Percentiles rank a stretch among this genome's conserved stretches.
phyloP scores from a whole-genome alignment of 2,113 vertebrate genomes.

The Rhabdornis inornatus region DNA sequence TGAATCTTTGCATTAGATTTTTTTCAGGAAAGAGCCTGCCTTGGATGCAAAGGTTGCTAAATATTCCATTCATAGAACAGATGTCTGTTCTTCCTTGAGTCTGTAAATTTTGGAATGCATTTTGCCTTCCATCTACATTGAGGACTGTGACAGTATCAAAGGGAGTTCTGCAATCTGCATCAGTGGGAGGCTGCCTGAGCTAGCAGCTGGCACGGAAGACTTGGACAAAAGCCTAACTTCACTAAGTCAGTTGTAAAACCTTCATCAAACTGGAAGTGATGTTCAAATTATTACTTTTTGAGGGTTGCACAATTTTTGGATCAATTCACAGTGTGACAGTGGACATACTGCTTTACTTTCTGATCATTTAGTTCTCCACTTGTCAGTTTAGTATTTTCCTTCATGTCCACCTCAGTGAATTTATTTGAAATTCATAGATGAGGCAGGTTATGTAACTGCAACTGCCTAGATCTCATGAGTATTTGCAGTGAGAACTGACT shows the following conservation, averaged over 20 bases:
- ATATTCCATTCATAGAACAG: slow-evolving; percentile 27
- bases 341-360: neutral
- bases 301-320: neutral
- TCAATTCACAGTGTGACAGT: neutral
- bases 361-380: neutral
- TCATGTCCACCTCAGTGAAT: neutral
- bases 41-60: slow-evolving; percentile 11
- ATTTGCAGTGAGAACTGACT: slow-evolving; percentile 25
- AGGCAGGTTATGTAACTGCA: slow-evolving; percentile 25
- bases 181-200: slow-evolving; percentile 39
- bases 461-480: neutral
- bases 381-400: neutral
- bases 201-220: neutral
- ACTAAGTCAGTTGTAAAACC: neutral
- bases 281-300: neutral
- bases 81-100: slow-evolving; percentile 7
- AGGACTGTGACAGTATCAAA: neutral
- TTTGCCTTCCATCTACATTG: neutral
- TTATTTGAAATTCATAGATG: slow-evolving; percentile 34
- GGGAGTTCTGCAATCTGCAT: slow-evolving; percentile 24
- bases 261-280: neutral
- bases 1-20: neutral
- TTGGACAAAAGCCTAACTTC: slow-evolving; percentile 38
- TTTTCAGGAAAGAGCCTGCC: slow-evolving; percentile 1
- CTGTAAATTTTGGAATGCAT: slow-evolving; percentile 8